A percentile compares a stretch with the other conserved stretches of the same genome.
Conservation (phyloP, 2,888 invertebrate genomes). For the Platypus cylindrus region DNA sequence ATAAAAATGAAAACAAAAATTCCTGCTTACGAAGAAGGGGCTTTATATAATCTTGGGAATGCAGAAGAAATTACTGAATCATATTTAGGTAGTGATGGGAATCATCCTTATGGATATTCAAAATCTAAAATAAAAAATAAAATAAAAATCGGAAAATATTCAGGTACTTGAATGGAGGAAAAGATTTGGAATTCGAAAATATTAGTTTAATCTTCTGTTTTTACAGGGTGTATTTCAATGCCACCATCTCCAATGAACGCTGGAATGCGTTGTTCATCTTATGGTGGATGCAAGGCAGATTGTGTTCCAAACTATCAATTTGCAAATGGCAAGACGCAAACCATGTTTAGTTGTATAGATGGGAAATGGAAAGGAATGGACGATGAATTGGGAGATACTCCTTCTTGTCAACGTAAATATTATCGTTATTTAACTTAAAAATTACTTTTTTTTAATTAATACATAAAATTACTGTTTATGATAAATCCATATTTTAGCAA, state of each 20-base stretch:
- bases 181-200: background rate
- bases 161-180: slow-evolving; percentile 13
- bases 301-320: slow-evolving; percentile 40
- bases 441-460: background rate
- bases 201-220: background rate
- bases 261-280: slow-evolving; percentile 29
- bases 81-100: too few relatives aligned
- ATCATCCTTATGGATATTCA: too few relatives aligned
- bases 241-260: slow-evolving; percentile 31
- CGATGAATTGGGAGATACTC: slow-evolving; percentile 35
- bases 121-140: slow-evolving; percentile 9
- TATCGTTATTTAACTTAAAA: background rate
- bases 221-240: slow-evolving; percentile 26
- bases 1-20: too few relatives aligned
- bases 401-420: slow-evolving; percentile 48
- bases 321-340: slow-evolving; percentile 38
- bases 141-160: slow-evolving; percentile 6
- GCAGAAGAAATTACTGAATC: too few relatives aligned
- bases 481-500: slow-evolving; percentile 42
- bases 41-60: too few relatives aligned
- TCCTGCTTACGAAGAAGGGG: too few relatives aligned
- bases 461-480: background rate
- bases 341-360: slow-evolving; percentile 38
- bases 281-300: slow-evolving; percentile 39
- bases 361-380: slow-evolving; percentile 39